Evolutionary conservation across 2,888 invertebrate genomes (phyloP), one percentile per base, ranked within the genome.

Genomic region (Listrodromus nycthemerus): DNA sequence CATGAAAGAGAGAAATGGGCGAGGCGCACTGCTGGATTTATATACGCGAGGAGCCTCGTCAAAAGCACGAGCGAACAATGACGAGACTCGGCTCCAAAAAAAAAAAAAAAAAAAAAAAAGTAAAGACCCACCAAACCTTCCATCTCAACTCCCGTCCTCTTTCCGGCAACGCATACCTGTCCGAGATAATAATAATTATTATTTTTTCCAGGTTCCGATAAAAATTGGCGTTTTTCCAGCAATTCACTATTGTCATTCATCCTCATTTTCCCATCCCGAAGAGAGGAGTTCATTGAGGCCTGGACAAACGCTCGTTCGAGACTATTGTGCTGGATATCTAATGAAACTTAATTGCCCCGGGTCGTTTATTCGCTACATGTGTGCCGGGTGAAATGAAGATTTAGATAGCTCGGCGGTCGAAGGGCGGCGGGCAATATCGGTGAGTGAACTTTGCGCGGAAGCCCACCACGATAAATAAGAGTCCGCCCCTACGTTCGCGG

Each of bases 11-110:
- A 80, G 73, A 74, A 74, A 78, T 80, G 73, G 69, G 77, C 65
- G 80, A 78, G 77, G 73, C 77, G 67, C 80, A 27, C 78, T 55
- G 74, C 78, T 55, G 74, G 69, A 74, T 77, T 78, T 84, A 74
- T 80, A 69, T 69, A 65, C 76, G 73, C 69, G 58, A 30, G 41
- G 58, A 77, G 73, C 65, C 77, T 78, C 74, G 84, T 81, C 81
- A 75, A 74, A 84, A 81, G 84, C 74, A 52, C 74, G 58, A 81
- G 65, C 69, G 75, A 84, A 84, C 81, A 84, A 81, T 81, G 81
- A 81, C 58, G 78, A 65, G 78, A 41, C 55, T 69, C 81, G 78
- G 52, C 50, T 63, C 16, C 19, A n/a, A 33, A 67, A 58, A 37
- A 66, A 74, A 74, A 48, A 61, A 66, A 69, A 63, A 69, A 16